Percentiles rank a stretch among this genome's conserved stretches.
These are phyloP conservation scores for Larimichthys polyactis DNA, from an alignment of 2,113 vertebrate genomes.

Conservation along the genomic window DNA sequence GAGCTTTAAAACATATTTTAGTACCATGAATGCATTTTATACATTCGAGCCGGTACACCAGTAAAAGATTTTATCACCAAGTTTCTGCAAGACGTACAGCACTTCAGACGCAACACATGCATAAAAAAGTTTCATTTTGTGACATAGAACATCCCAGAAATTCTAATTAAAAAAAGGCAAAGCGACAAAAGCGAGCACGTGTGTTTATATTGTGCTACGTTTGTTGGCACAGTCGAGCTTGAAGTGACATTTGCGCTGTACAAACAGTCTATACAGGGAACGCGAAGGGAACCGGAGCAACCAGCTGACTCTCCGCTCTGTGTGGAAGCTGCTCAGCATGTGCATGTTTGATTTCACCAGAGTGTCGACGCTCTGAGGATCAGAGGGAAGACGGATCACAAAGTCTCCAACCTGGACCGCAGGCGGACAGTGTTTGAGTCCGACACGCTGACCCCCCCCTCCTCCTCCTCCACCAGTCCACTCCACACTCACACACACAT, in stretches of 20 bases:
- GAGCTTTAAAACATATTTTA: background rate
- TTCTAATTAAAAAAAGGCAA: background rate
- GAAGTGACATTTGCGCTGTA: constrained; percentile 34
- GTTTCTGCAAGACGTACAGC: background rate
- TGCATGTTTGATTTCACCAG: constrained; percentile 76
- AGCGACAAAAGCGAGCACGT: no score
- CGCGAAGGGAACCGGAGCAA: constrained; percentile 47
- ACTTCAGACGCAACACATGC: no score
- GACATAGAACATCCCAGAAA: background rate
- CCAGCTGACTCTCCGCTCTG: constrained; percentile 63
- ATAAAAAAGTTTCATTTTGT: background rate
- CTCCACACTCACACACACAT: background rate
- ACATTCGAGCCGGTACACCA: background rate
- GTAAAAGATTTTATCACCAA: no score
- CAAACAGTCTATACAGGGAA: constrained; percentile 22
- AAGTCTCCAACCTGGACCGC: constrained; percentile 51
- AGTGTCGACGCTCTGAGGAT: constrained; percentile 47
- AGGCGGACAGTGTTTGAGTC: constrained; percentile 36
- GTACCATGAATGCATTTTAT: background rate
- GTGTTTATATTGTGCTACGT: background rate
- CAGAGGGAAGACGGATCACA: constrained; percentile 43
- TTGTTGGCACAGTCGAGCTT: background rate
- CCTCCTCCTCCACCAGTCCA: constrained; percentile 10
- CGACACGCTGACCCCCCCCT: constrained; percentile 35
- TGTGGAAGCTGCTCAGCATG: constrained; percentile 72